phyloP scores from a whole-genome alignment of 2,797 vertebrate species.

The Enteromius argenteus region DNA sequence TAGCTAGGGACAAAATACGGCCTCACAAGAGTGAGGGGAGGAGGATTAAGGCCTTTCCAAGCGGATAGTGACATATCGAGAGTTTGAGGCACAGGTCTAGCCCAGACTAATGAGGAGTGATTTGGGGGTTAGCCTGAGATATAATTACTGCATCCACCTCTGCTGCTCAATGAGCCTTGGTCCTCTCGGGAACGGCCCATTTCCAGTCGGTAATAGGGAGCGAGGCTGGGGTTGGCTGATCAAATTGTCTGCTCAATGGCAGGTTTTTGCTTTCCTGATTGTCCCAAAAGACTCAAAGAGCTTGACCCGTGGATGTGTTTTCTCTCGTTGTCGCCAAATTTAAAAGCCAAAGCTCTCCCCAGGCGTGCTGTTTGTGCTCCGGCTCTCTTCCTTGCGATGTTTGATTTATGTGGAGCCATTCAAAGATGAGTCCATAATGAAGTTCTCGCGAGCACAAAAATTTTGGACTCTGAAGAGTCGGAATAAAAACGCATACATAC shows the following conservation, averaged over 20 bases:
- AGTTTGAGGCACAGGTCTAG: slow-evolving; percentile 64
- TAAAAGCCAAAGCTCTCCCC: slow-evolving; percentile 67
- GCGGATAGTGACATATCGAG: slow-evolving; percentile 68
- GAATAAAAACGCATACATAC: slow-evolving; percentile 59
- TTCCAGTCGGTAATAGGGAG: slow-evolving; percentile 80
- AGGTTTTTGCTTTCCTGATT: slow-evolving; percentile 74
- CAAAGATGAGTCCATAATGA: slow-evolving; percentile 70
- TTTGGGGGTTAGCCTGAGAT: slow-evolving; percentile 78
- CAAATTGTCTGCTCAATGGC: slow-evolving; percentile 76
- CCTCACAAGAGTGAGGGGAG: slow-evolving; percentile 51
- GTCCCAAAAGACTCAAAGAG: slow-evolving; percentile 76
- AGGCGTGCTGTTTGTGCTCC: slow-evolving; percentile 52
- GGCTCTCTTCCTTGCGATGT: slow-evolving; percentile 40
- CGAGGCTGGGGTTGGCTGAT: slow-evolving; percentile 70
- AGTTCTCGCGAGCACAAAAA: slow-evolving; percentile 66
- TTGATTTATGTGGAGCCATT: slow-evolving; percentile 77
- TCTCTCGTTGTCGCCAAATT: slow-evolving; percentile 61
- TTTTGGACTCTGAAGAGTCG: slow-evolving; percentile 64
- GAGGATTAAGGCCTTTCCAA: slow-evolving; percentile 54
- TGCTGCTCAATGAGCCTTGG: slow-evolving; percentile 81
- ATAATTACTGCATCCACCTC: slow-evolving; percentile 83
- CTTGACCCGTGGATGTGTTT: slow-evolving; percentile 70
- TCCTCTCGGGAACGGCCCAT: slow-evolving; percentile 75
- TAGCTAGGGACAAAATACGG: slow-evolving; percentile 66
- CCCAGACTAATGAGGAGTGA: slow-evolving; percentile 80